Evolutionary conservation across 2,888 invertebrate genomes (phyloP).

Genomic region (Dolichopus griseipennis): DNA sequence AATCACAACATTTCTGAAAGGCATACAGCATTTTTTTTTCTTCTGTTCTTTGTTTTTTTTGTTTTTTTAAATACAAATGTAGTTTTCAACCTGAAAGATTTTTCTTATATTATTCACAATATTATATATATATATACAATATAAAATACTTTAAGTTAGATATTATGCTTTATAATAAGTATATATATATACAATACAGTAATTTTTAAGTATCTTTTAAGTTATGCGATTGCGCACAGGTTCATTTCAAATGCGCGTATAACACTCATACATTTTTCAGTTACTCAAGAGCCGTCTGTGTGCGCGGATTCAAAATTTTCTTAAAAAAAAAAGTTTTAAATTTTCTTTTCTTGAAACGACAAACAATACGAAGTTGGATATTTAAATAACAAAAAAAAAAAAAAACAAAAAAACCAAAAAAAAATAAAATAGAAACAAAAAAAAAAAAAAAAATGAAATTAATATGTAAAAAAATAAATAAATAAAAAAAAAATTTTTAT

Average conservation of each 20-base stretch:
- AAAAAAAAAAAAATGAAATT: not conserved
- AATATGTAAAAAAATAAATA: not conserved
- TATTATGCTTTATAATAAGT: not conserved
- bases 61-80: not conserved
- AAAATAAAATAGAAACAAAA: not conserved
- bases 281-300: slow-evolving; percentile 6
- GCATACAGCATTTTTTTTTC: not conserved
- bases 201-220: not conserved
- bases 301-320: not conserved
- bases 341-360: too few species aligned
- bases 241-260: slow-evolving; percentile 6
- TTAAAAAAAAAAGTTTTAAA: too few species aligned
- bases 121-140: too few species aligned
- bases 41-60: too few species aligned
- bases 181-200: not conserved
- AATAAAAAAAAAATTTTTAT: too few species aligned
- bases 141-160: too few species aligned
- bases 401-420: not conserved
- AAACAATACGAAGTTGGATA: too few species aligned
- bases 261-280: slow-evolving; percentile 6
- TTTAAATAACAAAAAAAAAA: too few species aligned
- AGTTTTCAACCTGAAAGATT: not conserved
- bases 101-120: not conserved
- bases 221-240: slow-evolving; percentile 1
- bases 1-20: not conserved